Percentiles rank a stretch among this genome's conserved stretches.
Evolutionary conservation across 2,797 vertebrate species (phyloP).

Genomic region (Coregonus sp.): DNA sequence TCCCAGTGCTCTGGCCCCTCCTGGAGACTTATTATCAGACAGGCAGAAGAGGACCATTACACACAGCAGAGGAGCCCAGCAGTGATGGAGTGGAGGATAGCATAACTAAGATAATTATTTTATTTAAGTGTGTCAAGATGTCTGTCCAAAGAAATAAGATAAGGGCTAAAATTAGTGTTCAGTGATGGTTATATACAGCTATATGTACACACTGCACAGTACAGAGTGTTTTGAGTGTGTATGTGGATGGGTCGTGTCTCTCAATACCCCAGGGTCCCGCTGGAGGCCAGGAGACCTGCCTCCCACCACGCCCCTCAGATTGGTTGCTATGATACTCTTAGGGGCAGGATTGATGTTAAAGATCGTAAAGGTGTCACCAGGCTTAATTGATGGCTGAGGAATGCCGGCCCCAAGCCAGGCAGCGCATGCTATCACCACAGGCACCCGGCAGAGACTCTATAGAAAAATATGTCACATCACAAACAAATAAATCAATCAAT

Average conservation of each 20-base stretch:
- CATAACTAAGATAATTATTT: background rate
- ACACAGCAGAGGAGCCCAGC: background rate
- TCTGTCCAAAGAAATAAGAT: background rate
- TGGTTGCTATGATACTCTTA: constrained; percentile 49
- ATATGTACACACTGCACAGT: background rate
- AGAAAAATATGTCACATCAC: constrained; percentile 27
- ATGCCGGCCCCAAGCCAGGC: constrained; percentile 9
- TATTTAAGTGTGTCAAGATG: background rate
- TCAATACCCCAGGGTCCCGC: constrained; percentile 6
- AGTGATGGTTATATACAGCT: background rate
- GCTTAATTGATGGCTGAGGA: constrained; percentile 51
- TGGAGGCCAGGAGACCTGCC: constrained; percentile 15
- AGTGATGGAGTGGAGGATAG: background rate
- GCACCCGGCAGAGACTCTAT: constrained; percentile 15
- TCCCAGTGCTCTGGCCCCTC: background rate
- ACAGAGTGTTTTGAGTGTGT: background rate
- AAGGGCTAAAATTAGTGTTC: background rate
- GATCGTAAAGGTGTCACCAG: constrained; percentile 42
- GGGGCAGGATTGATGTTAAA: constrained; percentile 39
- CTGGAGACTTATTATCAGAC: background rate
- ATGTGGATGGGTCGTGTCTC: background rate
- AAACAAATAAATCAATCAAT: constrained; percentile 41
- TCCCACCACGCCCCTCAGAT: constrained; percentile 15
- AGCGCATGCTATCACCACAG: constrained; percentile 20
- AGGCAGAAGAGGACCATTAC: background rate